A percentile compares a stretch with the other conserved stretches of the same genome.
These are phyloP conservation scores for Amia ocellicauda DNA, from an alignment of 2,113 vertebrate genomes.

Conservation along the genomic window DNA sequence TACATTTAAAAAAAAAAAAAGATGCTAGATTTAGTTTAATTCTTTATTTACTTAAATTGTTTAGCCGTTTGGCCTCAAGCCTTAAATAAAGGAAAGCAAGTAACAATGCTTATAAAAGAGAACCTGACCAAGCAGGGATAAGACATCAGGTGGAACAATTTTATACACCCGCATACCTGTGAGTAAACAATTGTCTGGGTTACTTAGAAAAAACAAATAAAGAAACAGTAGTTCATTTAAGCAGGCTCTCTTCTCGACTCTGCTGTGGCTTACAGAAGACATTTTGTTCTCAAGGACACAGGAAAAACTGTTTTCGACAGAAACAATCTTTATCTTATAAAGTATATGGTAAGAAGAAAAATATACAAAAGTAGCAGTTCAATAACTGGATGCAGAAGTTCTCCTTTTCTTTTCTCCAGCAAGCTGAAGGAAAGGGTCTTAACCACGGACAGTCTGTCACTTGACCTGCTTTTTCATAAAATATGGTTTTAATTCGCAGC, in stretches of 20 bases:
- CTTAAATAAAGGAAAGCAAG: constrained; percentile 33
- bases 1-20: constrained; percentile 15
- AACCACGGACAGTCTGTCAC: no score
- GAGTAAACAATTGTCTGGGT: constrained; percentile 12
- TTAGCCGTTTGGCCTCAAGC: constrained; percentile 33
- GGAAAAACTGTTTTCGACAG: no score
- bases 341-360: no score
- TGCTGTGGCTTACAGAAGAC: constrained; percentile 1
- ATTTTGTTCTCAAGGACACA: not conserved
- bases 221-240: not conserved
- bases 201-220: constrained; percentile 12
- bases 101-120: constrained; percentile 32
- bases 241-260: not conserved
- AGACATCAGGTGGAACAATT: constrained; percentile 22
- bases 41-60: constrained; percentile 24
- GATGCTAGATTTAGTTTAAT: constrained; percentile 9
- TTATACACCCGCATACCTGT: constrained; percentile 17
- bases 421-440: no score
- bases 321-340: no score
- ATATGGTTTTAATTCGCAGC: no score
- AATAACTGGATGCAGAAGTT: no score
- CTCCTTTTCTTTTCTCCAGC: no score
- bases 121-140: constrained; percentile 27
- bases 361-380: no score
- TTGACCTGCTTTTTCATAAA: no score